Evolutionary conservation across 2,888 invertebrate species (phyloP).

Genomic region (Homarus gammarus): DNA sequence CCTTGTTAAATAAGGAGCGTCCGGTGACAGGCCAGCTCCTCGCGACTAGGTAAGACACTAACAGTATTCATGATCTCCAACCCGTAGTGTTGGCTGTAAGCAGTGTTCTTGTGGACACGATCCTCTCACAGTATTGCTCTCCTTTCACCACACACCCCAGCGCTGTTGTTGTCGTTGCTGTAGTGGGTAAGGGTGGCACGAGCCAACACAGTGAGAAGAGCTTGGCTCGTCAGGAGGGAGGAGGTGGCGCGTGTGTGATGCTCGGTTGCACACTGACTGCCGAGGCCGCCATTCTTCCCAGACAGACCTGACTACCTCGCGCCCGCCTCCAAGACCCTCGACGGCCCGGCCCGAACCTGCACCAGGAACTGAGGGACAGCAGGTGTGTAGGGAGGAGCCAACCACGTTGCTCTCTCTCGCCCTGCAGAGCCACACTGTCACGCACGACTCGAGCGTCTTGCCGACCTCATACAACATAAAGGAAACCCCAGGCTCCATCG

Average conservation of each 20-base stretch:
- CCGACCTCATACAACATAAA: too few species aligned
- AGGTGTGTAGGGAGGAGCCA: background rate
- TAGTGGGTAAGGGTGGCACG: background rate
- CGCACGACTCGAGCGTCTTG: background rate
- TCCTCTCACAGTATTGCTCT: too few species aligned
- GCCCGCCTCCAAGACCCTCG: constrained; percentile 3
- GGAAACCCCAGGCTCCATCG: too few species aligned
- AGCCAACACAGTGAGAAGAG: background rate
- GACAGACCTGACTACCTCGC: constrained; percentile 1
- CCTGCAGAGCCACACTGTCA: background rate
- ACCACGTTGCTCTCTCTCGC: background rate
- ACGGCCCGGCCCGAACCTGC: constrained; percentile 5
- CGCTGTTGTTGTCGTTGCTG: too few species aligned
- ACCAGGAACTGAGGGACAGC: constrained; percentile 15
- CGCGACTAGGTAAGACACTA: background rate
- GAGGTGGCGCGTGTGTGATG: constrained; percentile 4
- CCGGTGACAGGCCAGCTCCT: background rate
- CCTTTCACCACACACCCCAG: too few species aligned
- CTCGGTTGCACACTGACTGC: constrained; percentile 27
- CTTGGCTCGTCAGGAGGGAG: background rate
- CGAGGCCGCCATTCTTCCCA: constrained; percentile 17
- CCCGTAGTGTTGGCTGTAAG: too few species aligned
- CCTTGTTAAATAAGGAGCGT: too few species aligned
- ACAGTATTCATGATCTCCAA: background rate
- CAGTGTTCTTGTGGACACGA: too few species aligned